Conservation (phyloP, 1,140 invertebrate species). For the Leptinotarsa undecemlineata region DNA sequence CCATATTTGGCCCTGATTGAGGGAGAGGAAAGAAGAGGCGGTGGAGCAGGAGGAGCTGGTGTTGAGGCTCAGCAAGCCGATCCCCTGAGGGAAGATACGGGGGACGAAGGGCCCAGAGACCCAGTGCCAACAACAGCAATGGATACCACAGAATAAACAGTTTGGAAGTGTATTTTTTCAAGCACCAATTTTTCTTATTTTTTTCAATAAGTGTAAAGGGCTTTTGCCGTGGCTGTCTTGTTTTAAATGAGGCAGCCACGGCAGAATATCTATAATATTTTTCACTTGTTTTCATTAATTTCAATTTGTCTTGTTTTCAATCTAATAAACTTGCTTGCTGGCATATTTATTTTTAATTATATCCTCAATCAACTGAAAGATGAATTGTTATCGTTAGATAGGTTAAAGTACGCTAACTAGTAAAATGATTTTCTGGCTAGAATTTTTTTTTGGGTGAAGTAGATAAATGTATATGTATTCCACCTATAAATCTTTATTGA, state of each 20-base stretch:
- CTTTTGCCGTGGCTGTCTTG: slow-evolving; percentile 47
- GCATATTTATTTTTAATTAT: not conserved
- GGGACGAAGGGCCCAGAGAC: slow-evolving; percentile 55
- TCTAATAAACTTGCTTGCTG: not conserved
- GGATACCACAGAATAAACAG: slow-evolving; percentile 62
- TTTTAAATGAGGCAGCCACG: slow-evolving; percentile 43
- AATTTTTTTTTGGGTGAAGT: too few species aligned
- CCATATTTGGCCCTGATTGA: slow-evolving; percentile 73
- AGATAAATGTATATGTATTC: too few species aligned
- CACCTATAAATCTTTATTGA: too few species aligned
- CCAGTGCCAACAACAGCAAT: slow-evolving; percentile 60
- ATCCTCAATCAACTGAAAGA: too few species aligned
- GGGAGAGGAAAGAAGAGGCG: slow-evolving; percentile 73
- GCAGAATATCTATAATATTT: slow-evolving; percentile 25
- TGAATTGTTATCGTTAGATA: too few species aligned
- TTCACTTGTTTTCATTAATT: too few species aligned
- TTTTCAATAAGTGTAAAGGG: slow-evolving; percentile 2
- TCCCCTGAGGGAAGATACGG: slow-evolving; percentile 42
- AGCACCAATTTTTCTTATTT: not conserved
- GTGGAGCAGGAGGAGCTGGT: slow-evolving; percentile 54
- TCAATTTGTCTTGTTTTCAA: too few species aligned
- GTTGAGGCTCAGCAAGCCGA: slow-evolving; percentile 44
- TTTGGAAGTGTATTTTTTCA: slow-evolving; percentile 11
- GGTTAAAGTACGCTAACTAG: too few species aligned
- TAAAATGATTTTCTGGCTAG: too few species aligned